phyloP scores from a whole-genome alignment of 1,140 invertebrate species.

The Calliopsis andreniformis region DNA sequence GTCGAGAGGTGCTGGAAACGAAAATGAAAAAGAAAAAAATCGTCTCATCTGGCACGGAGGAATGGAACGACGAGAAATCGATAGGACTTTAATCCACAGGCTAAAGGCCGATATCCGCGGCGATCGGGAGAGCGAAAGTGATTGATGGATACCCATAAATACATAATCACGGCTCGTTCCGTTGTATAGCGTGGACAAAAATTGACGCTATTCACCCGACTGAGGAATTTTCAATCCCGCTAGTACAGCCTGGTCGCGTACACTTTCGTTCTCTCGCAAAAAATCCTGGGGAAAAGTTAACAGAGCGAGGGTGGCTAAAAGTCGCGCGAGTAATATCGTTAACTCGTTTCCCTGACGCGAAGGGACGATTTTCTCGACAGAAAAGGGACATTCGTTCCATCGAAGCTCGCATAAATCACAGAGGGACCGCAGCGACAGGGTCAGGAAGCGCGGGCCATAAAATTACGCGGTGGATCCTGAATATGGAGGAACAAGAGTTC shows the following conservation, averaged over 20 bases:
- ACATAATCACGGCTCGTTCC: slow-evolving; percentile 62
- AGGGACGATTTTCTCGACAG: background rate
- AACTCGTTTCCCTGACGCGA: too few relatives aligned
- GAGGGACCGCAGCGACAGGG: background rate
- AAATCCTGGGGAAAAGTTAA: too few relatives aligned
- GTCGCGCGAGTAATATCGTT: too few relatives aligned
- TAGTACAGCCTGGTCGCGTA: background rate
- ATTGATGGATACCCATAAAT: slow-evolving; percentile 67
- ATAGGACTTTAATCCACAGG: slow-evolving; percentile 64
- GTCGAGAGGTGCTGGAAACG: background rate
- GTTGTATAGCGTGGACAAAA: slow-evolving; percentile 56
- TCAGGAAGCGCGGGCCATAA: background rate
- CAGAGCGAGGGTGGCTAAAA: too few relatives aligned
- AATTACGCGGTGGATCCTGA: background rate
- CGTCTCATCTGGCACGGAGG: slow-evolving; percentile 25
- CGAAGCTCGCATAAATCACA: background rate
- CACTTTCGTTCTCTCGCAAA: background rate
- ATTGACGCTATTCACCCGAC: slow-evolving; percentile 37
- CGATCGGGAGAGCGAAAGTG: slow-evolving; percentile 67
- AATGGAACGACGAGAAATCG: slow-evolving; percentile 62
- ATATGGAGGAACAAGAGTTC: background rate
- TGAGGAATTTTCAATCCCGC: slow-evolving; percentile 58
- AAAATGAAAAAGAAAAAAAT: slow-evolving; percentile 28
- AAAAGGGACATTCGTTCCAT: background rate
- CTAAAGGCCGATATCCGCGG: slow-evolving; percentile 64